Evolutionary conservation across 2,113 vertebrate genomes (phyloP), one percentile per base, ranked within the genome.

Genomic region (Irena cyanogastra): DNA sequence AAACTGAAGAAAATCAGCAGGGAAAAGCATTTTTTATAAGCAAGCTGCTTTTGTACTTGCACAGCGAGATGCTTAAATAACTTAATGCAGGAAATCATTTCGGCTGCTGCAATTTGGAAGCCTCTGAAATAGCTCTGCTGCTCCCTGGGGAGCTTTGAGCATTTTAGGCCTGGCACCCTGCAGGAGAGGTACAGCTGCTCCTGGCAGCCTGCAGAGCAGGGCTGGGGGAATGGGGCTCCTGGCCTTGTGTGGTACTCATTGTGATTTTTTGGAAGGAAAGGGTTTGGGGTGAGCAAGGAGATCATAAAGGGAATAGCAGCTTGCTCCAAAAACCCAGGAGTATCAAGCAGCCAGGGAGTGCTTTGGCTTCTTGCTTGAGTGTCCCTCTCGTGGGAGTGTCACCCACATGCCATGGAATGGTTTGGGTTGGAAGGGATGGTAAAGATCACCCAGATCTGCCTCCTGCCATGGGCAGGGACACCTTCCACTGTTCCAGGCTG

Each of bases 51-150:
- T 90, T 69, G 57, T 83, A 93, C 87, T 79, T 90, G 71, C 7
- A 1, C 64, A 88, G 79, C 42, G 82, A 81, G 78, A 80, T 93
- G 64, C 82, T 75, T 75, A 44, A 77, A 90, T 33, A 83, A 89
- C 66, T 95, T 70, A 75, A 82, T 42, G 37, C 21, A 68, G 85
- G 90, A 96, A 95, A 90, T 86, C 5, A 92, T 78, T 80, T 74
- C 1, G 5, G 85, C 79, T 71, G 71, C 79, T 90, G 75, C 56
- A 88, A 53, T 83, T 89, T 45, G 19, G 69, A 83, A 75, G 41
- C 19, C 72, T 63, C 85, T 52, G 39, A 96, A 95, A 93, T 86
- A 92, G 92, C 79, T 94, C 56, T 37, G 20, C 47, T 59, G 52
- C 65, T 94, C 79, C 80, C 41, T 0, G 1, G 28, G 69, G 88